Evolutionary conservation across 2,113 vertebrate genomes (phyloP), one percentile per base, ranked within the genome.

Genomic region (Percopsis transmontana): DNA sequence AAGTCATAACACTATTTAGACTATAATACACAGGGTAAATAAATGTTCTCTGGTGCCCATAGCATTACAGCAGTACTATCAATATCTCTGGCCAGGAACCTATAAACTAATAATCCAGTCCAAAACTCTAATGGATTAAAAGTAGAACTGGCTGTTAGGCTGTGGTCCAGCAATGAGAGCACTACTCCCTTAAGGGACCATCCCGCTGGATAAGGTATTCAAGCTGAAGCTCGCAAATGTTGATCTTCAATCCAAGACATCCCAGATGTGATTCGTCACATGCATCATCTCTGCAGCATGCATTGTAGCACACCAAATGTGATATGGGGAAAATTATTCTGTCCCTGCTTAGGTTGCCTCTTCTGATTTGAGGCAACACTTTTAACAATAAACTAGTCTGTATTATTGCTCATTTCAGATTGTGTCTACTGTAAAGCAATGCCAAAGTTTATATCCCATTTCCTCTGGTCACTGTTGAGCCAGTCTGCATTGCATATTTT

Each of bases 1-100:
- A 64, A 33, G 40, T 63, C 45, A n/a, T 44, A 68, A 66, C 68
- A 58, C 53, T 68, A 57, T 68, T 78, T 72, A 41, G 66, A 74
- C 24, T 81, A 67, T 20, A 75, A 42, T 77, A 61, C 38, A 70
- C n/a, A 1, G 16, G 62, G 11, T 20, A 60, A 71, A 85, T 40
- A 62, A 47, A 55, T n/a, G 27, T 71, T 77, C 58, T 72, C 57
- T 15, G 19, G 52, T 40, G 19, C 57, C 63, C 42, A 16, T 53
- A n/a, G 40, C 66, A 56, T 61, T 58, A 45, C 41, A 53, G 53
- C 40, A 67, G 48, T 2, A 56, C 1, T 23, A 71, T 56, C 63
- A 51, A 42, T 23, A 38, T 50, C 55, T 58, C 68, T 76, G 77
- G 74, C 66, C 42, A 51, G 65, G 52, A 66, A 78, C 69, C 61